A percentile compares a stretch with the other conserved stretches of the same genome.
Conservation (phyloP, 2,797 vertebrate species). For the Anas capensis region DNA sequence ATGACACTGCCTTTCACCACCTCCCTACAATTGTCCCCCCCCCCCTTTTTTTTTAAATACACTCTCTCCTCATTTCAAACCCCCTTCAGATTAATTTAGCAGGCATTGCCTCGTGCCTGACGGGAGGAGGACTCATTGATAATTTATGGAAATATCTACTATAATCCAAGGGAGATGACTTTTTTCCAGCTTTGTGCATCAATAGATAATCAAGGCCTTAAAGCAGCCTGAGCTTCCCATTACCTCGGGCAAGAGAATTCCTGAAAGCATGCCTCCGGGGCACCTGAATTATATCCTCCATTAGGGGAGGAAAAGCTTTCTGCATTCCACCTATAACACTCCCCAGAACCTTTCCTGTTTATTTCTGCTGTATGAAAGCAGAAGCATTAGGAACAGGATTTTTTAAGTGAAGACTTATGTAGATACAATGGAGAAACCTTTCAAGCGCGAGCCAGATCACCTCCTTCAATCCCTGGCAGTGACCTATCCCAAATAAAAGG, state of each 20-base stretch:
- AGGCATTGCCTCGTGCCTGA: conserved; percentile 86
- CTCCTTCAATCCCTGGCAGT: conserved; percentile 84
- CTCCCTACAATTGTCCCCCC: conserved; percentile 78
- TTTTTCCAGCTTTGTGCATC: conserved; percentile 97
- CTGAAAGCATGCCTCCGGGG: conserved; percentile 99
- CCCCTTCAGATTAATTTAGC: conserved; percentile 84
- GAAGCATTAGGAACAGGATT: conserved; percentile 87
- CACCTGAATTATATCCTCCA: conserved; percentile 99
- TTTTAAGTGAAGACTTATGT: conserved; percentile 94
- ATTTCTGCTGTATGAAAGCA: conserved; percentile 88
- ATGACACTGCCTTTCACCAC: conserved; percentile 81
- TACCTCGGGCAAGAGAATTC: conserved; percentile 99
- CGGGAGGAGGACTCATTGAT: conserved; percentile 93
- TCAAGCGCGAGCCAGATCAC: conserved; percentile 84
- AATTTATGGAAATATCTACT: conserved; percentile 99
- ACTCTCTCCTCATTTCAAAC: conserved; percentile 75
- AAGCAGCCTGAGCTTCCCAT: conserved; percentile 98
- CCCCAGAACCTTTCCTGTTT: conserved; percentile 89
- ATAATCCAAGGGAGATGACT: conserved; percentile 96
- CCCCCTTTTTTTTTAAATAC: conserved; percentile 51
- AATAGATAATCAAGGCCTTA: conserved; percentile 99
- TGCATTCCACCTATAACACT: conserved; percentile 94
- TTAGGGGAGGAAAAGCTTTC: conserved; percentile 94
- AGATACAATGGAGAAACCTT: conserved; percentile 92
- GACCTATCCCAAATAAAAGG: conserved; percentile 88